These are phyloP conservation scores for Sipha maydis DNA, from an alignment of 2,888 invertebrate species.

Conservation along the genomic window DNA sequence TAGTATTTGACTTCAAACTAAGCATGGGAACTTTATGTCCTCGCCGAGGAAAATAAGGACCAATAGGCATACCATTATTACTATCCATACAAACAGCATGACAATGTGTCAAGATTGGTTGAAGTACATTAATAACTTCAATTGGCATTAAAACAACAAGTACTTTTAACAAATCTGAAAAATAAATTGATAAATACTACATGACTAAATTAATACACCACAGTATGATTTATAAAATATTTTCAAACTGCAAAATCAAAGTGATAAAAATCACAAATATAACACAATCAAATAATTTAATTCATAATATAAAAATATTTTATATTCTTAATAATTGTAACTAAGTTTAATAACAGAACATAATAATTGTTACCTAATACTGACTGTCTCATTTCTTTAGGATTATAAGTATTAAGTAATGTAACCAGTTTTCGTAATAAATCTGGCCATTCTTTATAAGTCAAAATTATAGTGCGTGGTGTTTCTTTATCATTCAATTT, in stretches of 20 bases:
- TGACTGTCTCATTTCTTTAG: slow-evolving; percentile 82
- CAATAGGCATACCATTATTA: slow-evolving; percentile 77
- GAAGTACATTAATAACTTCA: slow-evolving; percentile 83
- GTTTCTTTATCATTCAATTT: slow-evolving; percentile 63
- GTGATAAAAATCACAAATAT: neutral
- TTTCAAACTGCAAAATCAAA: neutral
- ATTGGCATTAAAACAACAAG: slow-evolving; percentile 81
- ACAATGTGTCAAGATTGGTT: slow-evolving; percentile 86
- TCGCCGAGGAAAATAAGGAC: slow-evolving; percentile 81
- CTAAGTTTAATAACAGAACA: too few relatives aligned
- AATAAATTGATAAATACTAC: neutral
- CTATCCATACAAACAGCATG: slow-evolving; percentile 83
- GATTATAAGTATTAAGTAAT: slow-evolving; percentile 88
- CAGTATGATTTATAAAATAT: neutral
- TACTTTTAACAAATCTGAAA: slow-evolving; percentile 79
- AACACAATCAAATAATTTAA: neutral
- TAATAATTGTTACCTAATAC: slow-evolving; percentile 76
- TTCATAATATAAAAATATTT: neutral
- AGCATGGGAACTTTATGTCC: slow-evolving; percentile 72
- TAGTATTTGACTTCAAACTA: slow-evolving; percentile 72
- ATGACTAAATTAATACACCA: neutral
- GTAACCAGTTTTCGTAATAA: slow-evolving; percentile 87
- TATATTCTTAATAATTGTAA: too few relatives aligned
- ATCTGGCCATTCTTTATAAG: slow-evolving; percentile 87
- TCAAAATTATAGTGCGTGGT: slow-evolving; percentile 66